A percentile compares a stretch with the other conserved stretches of the same genome.
Evolutionary conservation across 2,797 vertebrate species (phyloP).

Genomic region (Siniperca undulata): DNA sequence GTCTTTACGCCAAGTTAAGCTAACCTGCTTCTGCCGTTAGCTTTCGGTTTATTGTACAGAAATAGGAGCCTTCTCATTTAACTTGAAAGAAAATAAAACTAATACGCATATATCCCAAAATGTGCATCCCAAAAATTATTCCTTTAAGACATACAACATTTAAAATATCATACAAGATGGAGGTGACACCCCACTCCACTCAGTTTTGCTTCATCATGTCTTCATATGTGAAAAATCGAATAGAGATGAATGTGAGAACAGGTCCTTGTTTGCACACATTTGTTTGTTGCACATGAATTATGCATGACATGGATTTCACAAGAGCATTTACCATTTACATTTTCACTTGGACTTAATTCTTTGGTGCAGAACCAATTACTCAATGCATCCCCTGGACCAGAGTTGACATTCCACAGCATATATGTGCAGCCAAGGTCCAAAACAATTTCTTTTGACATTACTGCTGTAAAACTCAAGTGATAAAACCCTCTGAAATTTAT

Average conservation of each 20-base stretch:
- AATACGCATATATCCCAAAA: not conserved
- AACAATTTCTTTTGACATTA: not conserved
- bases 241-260: constrained; percentile 24
- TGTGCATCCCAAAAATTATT: not conserved
- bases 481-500: not conserved
- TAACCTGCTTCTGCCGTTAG: not conserved
- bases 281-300: constrained; percentile 61
- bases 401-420: constrained; percentile 17
- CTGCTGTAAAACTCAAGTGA: not conserved
- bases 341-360: constrained; percentile 62
- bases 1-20: not conserved
- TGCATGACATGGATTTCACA: constrained; percentile 56
- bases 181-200: not conserved
- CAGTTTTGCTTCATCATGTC: constrained; percentile 8
- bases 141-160: not conserved
- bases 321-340: constrained; percentile 55
- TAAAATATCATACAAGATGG: not conserved
- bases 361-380: constrained; percentile 70
- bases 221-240: not conserved
- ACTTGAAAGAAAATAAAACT: not conserved
- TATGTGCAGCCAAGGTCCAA: constrained; percentile 17
- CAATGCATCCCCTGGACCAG: constrained; percentile 30
- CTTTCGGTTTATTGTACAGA: not conserved
- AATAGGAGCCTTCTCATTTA: not conserved
- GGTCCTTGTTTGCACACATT: constrained; percentile 46